Evolutionary conservation across 2,888 invertebrate genomes (phyloP), one percentile per base, ranked within the genome.

Genomic region (Andrena minutula): DNA sequence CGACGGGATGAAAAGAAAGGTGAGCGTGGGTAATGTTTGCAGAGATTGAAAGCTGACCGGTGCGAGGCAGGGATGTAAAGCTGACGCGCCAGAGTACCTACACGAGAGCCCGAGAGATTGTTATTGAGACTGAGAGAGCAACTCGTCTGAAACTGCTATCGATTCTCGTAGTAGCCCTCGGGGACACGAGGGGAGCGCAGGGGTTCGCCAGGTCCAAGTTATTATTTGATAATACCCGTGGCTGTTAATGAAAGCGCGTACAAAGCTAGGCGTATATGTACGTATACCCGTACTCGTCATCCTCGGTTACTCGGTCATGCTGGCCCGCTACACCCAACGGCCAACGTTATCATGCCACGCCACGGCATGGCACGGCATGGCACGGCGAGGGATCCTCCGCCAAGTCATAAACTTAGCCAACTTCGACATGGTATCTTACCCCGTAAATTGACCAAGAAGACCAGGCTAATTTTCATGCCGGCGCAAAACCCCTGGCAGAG

Each of bases 201-300:
- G 49, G 60, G 79, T 83, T 80, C 85, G 32, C 30, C 73, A 74
- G 83, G 49, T 73, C 68, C 75, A 74, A 83, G 88, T 89, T 89
- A 89, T 86, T 89, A 89, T 88, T 89, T 83, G 81, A 86, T 88
- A 88, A 84, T 84, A 80, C 79, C 82, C 85, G 75, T 69, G 85
- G 85, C 80, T 82, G 84, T 83, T 89, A 86, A 89, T 88, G 89
- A 88, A 89, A 85, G 72, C 65, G 30, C 71, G 66, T 72, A 74
- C 28, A 23, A 56, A 56, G 23, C 76, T 78, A 66, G 73, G 75
- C 77, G 66, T 66, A 26, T 16, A 68, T 23, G 10, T 32, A 32
- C 58, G 58, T 1, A 30, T 16, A n/a, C 56, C 32, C 61, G 53
- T 49, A 28, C 16, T 12, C 23, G 8, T 47, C 26, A 16, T 53